A percentile compares a stretch with the other conserved stretches of the same genome.
These are phyloP conservation scores for Eupithecia centaureata DNA, from an alignment of 2,888 invertebrate species.

Conservation along the genomic window DNA sequence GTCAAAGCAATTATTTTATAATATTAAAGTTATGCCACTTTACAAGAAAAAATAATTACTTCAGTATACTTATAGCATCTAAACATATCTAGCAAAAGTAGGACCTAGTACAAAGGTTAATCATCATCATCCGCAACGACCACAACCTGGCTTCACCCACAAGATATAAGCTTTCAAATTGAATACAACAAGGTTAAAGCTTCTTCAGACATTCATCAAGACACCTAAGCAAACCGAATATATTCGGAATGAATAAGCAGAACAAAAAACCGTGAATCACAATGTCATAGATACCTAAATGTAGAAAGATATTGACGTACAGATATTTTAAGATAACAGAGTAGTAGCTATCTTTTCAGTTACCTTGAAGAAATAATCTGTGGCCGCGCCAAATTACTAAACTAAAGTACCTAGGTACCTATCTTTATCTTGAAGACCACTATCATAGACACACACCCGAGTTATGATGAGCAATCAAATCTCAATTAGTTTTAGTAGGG, in stretches of 20 bases:
- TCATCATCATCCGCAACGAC: background rate
- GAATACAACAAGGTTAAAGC: background rate
- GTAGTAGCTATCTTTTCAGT: constrained; percentile 36
- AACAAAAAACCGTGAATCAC: constrained; percentile 4
- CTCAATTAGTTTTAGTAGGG: constrained; percentile 56
- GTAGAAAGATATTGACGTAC: background rate
- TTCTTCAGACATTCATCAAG: background rate
- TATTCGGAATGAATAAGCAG: background rate
- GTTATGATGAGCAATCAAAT: constrained; percentile 46
- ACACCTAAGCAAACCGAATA: background rate
- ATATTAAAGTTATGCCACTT: background rate
- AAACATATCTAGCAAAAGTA: background rate
- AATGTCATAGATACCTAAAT: background rate
- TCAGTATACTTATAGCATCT: no score
- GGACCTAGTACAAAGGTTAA: background rate
- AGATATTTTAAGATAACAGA: constrained; percentile 9
- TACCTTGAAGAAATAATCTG: constrained; percentile 50
- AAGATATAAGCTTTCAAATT: background rate
- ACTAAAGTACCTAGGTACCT: no score
- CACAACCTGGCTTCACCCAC: background rate
- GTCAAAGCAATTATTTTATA: background rate
- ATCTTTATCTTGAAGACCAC: constrained; percentile 51
- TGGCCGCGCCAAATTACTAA: constrained; percentile 47
- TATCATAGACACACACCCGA: constrained; percentile 48
- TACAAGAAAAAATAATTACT: constrained; percentile 2